A percentile compares a stretch with the other conserved stretches of the same genome.
Evolutionary conservation across 2,797 vertebrate genomes (phyloP).

Genomic region (Tragopan temminckii): DNA sequence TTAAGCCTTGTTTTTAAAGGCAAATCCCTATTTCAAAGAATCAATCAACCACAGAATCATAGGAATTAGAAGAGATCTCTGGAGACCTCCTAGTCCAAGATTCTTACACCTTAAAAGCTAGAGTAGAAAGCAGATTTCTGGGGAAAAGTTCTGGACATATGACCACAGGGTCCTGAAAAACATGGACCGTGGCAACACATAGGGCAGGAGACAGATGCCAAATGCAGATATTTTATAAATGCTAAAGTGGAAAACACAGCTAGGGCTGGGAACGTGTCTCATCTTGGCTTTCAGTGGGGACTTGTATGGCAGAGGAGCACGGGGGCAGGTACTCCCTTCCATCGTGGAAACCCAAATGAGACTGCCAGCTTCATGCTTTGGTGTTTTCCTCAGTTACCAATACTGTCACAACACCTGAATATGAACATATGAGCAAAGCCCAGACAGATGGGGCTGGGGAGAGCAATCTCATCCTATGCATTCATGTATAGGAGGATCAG

Average conservation of each 20-base stretch:
- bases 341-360: rapidly evolving
- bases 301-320: not conserved
- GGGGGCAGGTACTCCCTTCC: not conserved
- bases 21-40: not conserved
- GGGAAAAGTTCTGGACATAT: not conserved
- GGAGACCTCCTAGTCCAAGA: not conserved
- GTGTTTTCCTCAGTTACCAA: rapidly evolving
- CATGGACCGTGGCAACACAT: rapidly evolving
- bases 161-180: not conserved
- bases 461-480: not conserved
- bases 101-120: not conserved
- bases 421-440: not conserved
- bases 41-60: too few relatives aligned
- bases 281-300: not conserved
- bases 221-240: rapidly evolving
- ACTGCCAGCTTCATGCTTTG: rapidly evolving
- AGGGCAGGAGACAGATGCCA: not conserved
- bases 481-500: too few relatives aligned
- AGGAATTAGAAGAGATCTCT: too few relatives aligned
- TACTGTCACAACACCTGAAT: not conserved
- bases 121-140: not conserved
- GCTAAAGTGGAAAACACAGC: not conserved
- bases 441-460: not conserved
- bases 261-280: not conserved
- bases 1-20: not conserved